A percentile compares a stretch with the other conserved stretches of the same genome.
These are phyloP conservation scores for Neostethus bicornis DNA, from an alignment of 2,797 vertebrate species.

Conservation along the genomic window DNA sequence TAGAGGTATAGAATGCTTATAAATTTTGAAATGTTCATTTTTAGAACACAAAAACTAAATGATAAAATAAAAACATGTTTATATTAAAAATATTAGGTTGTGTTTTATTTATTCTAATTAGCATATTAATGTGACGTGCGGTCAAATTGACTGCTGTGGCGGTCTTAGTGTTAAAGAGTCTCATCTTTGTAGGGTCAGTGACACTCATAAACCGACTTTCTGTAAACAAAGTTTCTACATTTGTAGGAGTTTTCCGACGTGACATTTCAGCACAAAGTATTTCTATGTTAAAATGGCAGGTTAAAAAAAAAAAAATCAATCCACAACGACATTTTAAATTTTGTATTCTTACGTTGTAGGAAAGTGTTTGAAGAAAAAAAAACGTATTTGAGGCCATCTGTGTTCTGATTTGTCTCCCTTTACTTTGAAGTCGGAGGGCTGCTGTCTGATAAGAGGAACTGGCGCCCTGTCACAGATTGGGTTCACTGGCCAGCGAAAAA, in stretches of 20 bases:
- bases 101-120: no score
- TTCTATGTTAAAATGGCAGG: constrained; percentile 32
- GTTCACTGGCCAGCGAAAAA: constrained; percentile 23
- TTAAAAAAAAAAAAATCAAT: constrained; percentile 40
- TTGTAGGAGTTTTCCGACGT: constrained; percentile 13
- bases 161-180: no score
- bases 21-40: no score
- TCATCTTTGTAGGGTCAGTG: neutral
- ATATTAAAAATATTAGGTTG: no score
- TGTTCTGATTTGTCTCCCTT: constrained; percentile 16
- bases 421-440: constrained; percentile 23
- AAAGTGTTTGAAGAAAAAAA: constrained; percentile 6
- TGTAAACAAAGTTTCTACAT: neutral
- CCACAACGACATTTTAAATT: constrained; percentile 63
- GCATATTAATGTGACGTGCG: no score
- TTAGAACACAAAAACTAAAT: no score
- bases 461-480: constrained; percentile 43
- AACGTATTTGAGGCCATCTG: constrained; percentile 2
- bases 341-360: constrained; percentile 27
- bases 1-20: no score
- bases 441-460: constrained; percentile 32
- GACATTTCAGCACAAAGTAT: constrained; percentile 59
- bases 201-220: neutral
- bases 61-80: no score
- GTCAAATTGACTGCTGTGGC: no score